phyloP scores from a whole-genome alignment of 1,140 invertebrate genomes.

The Diachasma alloeum region DNA sequence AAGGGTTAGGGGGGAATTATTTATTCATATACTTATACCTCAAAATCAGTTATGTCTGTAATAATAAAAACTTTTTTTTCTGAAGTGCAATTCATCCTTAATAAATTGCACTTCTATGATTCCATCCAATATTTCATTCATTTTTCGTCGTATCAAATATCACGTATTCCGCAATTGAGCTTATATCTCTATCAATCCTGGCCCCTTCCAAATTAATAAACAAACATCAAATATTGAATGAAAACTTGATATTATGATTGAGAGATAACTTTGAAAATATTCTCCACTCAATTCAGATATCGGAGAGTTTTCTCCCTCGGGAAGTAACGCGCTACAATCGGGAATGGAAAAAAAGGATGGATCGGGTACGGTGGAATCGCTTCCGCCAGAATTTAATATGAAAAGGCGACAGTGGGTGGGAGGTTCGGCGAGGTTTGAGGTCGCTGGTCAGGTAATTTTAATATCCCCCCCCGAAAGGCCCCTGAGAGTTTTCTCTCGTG shows the following conservation, averaged over 20 bases:
- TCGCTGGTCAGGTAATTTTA: slow-evolving; percentile 19
- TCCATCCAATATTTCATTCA: too few relatives aligned
- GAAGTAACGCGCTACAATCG: background rate
- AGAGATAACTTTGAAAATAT: background rate
- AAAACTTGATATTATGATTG: background rate
- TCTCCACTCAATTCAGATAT: background rate
- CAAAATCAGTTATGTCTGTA: too few relatives aligned
- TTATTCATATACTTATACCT: too few relatives aligned
- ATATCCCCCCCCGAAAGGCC: slow-evolving; percentile 1
- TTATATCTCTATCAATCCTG: too few relatives aligned
- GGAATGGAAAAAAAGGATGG: background rate
- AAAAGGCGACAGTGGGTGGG: background rate
- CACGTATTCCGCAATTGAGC: too few relatives aligned
- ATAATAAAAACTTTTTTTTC: too few relatives aligned
- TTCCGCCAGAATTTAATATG: slow-evolving; percentile 17
- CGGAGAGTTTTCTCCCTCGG: background rate
- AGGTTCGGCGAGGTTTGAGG: background rate
- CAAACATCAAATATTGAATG: background rate
- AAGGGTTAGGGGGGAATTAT: too few relatives aligned
- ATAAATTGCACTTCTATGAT: too few relatives aligned
- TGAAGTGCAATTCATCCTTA: too few relatives aligned
- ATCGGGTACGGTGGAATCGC: background rate
- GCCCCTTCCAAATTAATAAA: background rate
- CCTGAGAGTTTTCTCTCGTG: background rate
- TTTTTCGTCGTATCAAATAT: too few relatives aligned